Percentiles rank a stretch among this genome's conserved stretches.
phyloP scores from a whole-genome alignment of 2,888 invertebrate genomes.

The Andrena marginata region DNA sequence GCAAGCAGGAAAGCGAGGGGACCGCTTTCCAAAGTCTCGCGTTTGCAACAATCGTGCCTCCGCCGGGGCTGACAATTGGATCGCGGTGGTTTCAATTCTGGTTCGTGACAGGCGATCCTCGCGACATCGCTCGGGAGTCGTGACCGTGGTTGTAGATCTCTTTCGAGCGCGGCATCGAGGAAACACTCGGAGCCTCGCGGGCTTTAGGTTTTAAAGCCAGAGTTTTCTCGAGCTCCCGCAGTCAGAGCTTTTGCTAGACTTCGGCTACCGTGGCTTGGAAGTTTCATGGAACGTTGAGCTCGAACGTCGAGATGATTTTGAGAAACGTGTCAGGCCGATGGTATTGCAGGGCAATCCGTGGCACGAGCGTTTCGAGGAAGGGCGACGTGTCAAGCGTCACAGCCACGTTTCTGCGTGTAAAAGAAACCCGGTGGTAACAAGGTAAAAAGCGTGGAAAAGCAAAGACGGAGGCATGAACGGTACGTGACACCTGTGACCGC shows the following conservation, averaged over 20 bases:
- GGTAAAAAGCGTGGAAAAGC: not conserved
- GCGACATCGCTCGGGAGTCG: not conserved
- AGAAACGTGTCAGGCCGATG: not conserved
- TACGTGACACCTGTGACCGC: constrained; percentile 15
- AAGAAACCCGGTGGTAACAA: not conserved
- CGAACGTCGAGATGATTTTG: not conserved
- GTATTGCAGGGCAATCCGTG: not conserved
- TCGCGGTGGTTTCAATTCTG: not conserved
- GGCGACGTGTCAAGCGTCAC: not conserved
- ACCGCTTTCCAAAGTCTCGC: not conserved
- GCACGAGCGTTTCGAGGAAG: not conserved
- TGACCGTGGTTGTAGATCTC: no score
- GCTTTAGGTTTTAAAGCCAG: no score
- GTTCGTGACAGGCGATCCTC: not conserved
- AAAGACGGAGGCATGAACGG: not conserved
- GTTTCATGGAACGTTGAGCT: not conserved
- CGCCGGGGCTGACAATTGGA: not conserved
- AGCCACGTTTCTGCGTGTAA: not conserved
- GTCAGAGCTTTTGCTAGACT: not conserved
- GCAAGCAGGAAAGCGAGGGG: not conserved
- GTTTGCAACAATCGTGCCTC: not conserved
- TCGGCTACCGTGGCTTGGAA: not conserved
- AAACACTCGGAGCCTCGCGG: no score
- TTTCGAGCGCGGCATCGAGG: no score
- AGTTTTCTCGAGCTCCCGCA: not conserved